phyloP scores from a whole-genome alignment of 2,113 vertebrate species.

The Empidonax traillii region DNA sequence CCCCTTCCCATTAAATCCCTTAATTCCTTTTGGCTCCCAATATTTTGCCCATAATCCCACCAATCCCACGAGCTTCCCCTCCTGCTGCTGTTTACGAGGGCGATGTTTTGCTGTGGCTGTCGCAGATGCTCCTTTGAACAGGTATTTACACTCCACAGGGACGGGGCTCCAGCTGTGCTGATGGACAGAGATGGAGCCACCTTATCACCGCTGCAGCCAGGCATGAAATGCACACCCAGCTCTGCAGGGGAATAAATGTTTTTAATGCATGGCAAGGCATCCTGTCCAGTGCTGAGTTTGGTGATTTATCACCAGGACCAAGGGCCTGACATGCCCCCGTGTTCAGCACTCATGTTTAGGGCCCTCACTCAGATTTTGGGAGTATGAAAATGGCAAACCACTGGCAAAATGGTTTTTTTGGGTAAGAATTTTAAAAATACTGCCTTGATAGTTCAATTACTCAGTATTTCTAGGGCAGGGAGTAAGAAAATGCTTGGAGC shows the following conservation, averaged over 20 bases:
- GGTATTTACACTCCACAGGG: constrained; percentile 19
- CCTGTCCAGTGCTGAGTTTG: neutral
- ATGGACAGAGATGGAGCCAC: constrained; percentile 7
- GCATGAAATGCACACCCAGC: constrained; percentile 4
- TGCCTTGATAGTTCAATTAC: neutral
- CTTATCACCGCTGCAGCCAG: constrained; percentile 9
- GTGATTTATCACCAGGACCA: neutral
- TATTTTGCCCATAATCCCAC: neutral
- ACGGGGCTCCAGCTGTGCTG: constrained; percentile 22
- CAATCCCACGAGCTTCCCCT: neutral
- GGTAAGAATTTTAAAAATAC: neutral
- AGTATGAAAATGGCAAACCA: neutral
- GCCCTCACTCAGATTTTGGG: neutral
- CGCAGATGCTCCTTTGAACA: neutral
- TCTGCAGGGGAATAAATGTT: neutral
- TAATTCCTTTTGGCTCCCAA: neutral
- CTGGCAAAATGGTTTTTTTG: neutral
- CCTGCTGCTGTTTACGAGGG: neutral
- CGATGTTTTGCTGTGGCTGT: neutral
- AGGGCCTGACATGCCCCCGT: neutral
- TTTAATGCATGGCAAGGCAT: neutral
- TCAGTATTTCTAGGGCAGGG: neutral
- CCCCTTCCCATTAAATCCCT: neutral
- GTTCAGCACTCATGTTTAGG: neutral
- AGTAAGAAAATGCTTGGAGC: neutral